Conservation (phyloP, 2,113 vertebrate genomes). For the Siniperca chuatsi region DNA sequence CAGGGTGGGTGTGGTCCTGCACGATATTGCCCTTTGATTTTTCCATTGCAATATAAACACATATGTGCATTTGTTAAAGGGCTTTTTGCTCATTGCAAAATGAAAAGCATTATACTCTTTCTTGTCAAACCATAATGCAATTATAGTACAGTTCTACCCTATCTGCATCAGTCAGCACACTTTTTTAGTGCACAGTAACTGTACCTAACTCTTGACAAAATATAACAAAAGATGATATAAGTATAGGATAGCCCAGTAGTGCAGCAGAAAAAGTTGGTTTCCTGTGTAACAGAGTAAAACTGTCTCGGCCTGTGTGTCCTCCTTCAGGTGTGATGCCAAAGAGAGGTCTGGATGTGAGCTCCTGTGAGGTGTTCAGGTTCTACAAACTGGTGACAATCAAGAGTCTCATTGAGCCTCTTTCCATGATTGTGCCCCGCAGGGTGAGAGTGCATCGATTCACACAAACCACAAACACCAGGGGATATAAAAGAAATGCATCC, state of each 20-base stretch:
- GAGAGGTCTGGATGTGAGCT: conserved; percentile 91
- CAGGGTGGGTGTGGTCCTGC: not conserved
- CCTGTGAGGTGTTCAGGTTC: conserved; percentile 96
- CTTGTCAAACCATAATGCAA: not conserved
- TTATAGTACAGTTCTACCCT: not conserved
- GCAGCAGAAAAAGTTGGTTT: not conserved
- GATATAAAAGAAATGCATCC: not conserved
- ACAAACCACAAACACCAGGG: not conserved
- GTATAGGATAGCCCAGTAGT: not conserved
- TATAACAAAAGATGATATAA: not conserved
- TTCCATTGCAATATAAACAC: not conserved
- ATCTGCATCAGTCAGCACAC: not conserved
- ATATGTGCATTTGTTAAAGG: not conserved
- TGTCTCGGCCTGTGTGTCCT: not conserved
- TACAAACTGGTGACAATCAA: conserved; percentile 94
- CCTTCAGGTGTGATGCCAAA: conserved; percentile 92
- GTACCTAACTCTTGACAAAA: no score
- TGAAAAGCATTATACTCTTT: not conserved
- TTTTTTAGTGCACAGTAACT: not conserved
- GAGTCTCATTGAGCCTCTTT: conserved; percentile 91
- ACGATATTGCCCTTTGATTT: not conserved
- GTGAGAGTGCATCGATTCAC: conserved; percentile 79
- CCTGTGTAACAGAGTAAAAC: not conserved
- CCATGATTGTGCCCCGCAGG: conserved; percentile 95
- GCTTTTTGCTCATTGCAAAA: not conserved